Evolutionary conservation across 2,888 invertebrate species (phyloP).

Genomic region (Bombylius discolor): DNA sequence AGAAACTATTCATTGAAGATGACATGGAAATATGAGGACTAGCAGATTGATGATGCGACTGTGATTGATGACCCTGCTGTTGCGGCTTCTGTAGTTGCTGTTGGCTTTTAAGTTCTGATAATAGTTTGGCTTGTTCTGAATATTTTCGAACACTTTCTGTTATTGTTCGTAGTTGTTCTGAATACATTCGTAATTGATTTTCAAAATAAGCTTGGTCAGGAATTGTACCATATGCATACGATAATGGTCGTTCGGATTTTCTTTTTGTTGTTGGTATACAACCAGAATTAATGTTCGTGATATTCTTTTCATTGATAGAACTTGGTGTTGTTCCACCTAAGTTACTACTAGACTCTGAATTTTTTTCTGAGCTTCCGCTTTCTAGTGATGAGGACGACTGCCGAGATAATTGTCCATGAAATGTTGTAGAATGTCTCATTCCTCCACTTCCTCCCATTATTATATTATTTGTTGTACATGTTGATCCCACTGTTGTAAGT

Average conservation of each 20-base stretch:
- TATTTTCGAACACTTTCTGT: constrained; percentile 37
- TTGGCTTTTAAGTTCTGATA: constrained; percentile 34
- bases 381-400: constrained; percentile 14
- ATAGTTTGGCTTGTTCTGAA: constrained; percentile 34
- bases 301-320: constrained; percentile 13
- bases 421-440: constrained; percentile 34
- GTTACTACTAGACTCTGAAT: constrained; percentile 6
- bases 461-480: background rate
- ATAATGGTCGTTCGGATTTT: constrained; percentile 28
- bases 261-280: constrained; percentile 14
- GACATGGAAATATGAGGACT: constrained; percentile 17
- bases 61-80: background rate
- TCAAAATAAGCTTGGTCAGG: constrained; percentile 36
- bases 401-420: constrained; percentile 25
- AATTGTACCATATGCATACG: constrained; percentile 30
- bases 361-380: constrained; percentile 10
- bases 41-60: background rate
- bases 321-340: constrained; percentile 1
- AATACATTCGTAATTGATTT: constrained; percentile 34
- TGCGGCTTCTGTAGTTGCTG: constrained; percentile 23
- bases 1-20: constrained; percentile 22
- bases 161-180: constrained; percentile 33
- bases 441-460: constrained; percentile 10
- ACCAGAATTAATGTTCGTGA: background rate
- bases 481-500: background rate